These are phyloP conservation scores for Arge pagana DNA, from an alignment of 2,888 invertebrate genomes.

Conservation along the genomic window DNA sequence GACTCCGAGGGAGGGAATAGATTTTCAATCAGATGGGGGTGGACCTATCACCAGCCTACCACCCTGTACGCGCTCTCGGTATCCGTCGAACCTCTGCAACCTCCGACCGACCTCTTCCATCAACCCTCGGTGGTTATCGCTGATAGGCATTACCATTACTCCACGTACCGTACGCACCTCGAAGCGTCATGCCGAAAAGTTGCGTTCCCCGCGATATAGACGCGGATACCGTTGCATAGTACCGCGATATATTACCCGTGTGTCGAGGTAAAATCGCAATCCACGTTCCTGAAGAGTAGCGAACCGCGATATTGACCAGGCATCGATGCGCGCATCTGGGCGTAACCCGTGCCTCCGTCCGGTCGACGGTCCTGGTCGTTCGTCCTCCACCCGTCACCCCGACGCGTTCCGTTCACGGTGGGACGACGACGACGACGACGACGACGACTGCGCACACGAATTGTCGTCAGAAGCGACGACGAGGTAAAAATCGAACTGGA, in stretches of 20 bases:
- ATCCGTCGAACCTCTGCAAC: too few relatives aligned
- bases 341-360: conserved; percentile 55
- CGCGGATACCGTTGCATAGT: too few relatives aligned
- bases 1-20: conserved; percentile 59
- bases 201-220: conserved; percentile 4
- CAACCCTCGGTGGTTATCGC: too few relatives aligned
- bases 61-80: conserved; percentile 16
- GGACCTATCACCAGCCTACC: conserved; percentile 34
- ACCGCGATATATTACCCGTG: too few relatives aligned
- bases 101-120: too few relatives aligned
- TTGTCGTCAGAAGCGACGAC: conserved; percentile 56
- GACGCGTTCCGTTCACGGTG: conserved; percentile 11
- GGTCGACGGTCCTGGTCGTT: conserved; percentile 33
- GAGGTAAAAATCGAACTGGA: conserved; percentile 57
- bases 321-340: conserved; percentile 60
- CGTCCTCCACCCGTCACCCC: conserved; percentile 26
- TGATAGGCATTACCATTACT: too few relatives aligned
- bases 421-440: conserved; percentile 28
- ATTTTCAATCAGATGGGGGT: conserved; percentile 58
- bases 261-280: too few relatives aligned
- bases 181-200: conserved; percentile 11
- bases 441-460: conserved; percentile 56
- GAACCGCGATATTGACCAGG: conserved; percentile 55
- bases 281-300: conserved; percentile 3
- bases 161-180: too few relatives aligned